Conservation (phyloP, 2,888 invertebrate genomes). For the Macaria notata region DNA sequence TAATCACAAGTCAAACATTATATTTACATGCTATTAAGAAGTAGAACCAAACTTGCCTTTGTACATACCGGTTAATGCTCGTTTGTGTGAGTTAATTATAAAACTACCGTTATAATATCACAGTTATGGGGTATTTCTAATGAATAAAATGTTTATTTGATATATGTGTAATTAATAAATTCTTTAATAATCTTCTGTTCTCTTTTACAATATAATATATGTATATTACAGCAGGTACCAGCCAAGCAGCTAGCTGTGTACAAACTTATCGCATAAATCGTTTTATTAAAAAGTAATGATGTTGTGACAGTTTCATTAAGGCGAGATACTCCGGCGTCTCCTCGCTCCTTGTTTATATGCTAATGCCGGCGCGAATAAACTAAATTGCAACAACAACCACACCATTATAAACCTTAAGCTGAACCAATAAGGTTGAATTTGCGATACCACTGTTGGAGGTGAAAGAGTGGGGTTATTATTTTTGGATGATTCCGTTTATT, state of each 20-base stretch:
- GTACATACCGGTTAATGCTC: no score
- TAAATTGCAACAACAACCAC: slow-evolving; percentile 19
- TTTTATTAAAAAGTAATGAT: slow-evolving; percentile 37
- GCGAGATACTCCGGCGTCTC: slow-evolving; percentile 29
- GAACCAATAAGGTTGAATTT: slow-evolving; percentile 15
- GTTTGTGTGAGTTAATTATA: no score
- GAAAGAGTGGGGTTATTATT: slow-evolving; percentile 29
- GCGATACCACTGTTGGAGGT: neutral
- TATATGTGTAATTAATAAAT: no score
- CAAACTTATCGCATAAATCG: slow-evolving; percentile 13
- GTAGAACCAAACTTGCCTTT: no score
- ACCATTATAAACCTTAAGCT: slow-evolving; percentile 8
- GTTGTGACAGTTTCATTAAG: slow-evolving; percentile 34
- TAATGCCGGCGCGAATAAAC: slow-evolving; percentile 35
- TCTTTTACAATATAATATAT: no score
- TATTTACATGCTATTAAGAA: no score
- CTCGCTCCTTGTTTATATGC: slow-evolving; percentile 41
- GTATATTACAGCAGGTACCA: no score
- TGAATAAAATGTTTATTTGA: no score
- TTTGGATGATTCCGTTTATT: slow-evolving; percentile 30
- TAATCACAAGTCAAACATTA: no score
- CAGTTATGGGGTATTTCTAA: no score
- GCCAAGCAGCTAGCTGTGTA: neutral
- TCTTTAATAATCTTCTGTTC: no score
- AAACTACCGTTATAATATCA: no score